phyloP scores from a whole-genome alignment of 2,888 invertebrate species.

The Diarsia dahlii region DNA sequence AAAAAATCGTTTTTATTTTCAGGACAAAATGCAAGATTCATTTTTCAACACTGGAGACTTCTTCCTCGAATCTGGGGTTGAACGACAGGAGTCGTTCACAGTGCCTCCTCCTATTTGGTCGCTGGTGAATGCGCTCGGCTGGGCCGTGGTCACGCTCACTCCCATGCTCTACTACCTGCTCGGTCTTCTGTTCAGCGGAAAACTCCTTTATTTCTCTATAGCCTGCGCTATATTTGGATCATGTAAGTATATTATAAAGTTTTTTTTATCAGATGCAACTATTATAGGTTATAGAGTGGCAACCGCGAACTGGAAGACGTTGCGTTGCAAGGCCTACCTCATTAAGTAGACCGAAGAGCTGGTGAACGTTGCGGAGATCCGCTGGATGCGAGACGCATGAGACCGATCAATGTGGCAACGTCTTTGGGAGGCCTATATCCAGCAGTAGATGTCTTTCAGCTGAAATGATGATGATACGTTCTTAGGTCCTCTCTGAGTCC shows the following conservation, averaged over 20 bases:
- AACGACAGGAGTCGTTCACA: conserved; percentile 91
- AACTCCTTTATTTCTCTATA: conserved; percentile 92
- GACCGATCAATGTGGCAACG: no score
- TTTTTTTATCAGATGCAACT: background rate
- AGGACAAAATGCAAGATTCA: conserved; percentile 94
- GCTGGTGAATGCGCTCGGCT: conserved; percentile 93
- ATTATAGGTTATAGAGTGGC: background rate
- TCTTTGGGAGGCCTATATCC: no score
- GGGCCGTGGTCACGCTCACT: conserved; percentile 93
- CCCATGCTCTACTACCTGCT: conserved; percentile 94
- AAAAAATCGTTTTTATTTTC: conserved; percentile 63
- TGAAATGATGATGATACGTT: no score
- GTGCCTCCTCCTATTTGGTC: conserved; percentile 92
- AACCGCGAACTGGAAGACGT: no score
- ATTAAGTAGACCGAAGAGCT: no score
- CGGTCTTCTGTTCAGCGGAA: conserved; percentile 93
- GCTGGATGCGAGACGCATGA: no score
- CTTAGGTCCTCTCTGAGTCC: background rate
- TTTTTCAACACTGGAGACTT: conserved; percentile 95
- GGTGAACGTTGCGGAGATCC: no score
- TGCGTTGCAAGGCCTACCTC: no score
- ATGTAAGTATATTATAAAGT: conserved; percentile 92
- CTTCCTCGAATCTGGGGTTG: conserved; percentile 94
- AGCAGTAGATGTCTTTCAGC: no score
- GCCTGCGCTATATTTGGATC: conserved; percentile 93